Evolutionary conservation across 1,140 invertebrate species (phyloP).

Genomic region (Archivesica marissinica): DNA sequence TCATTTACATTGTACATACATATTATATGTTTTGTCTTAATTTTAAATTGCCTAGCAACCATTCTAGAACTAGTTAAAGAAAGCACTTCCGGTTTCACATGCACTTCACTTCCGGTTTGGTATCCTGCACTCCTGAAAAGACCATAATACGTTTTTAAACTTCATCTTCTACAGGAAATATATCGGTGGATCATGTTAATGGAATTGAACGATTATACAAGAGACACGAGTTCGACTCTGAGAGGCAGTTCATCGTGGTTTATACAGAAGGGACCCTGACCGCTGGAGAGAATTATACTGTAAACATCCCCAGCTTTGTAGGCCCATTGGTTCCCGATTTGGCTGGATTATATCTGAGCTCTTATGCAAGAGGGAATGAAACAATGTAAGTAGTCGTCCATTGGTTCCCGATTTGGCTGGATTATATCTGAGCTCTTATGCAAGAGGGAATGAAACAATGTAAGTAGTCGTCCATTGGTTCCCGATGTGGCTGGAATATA

Average conservation of each 20-base stretch:
- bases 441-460: conserved; percentile 51
- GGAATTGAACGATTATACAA: conserved; percentile 13
- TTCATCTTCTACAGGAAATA: not conserved
- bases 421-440: conserved; percentile 62
- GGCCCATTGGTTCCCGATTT: conserved; percentile 56
- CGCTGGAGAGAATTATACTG: conserved; percentile 45
- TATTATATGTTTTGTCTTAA: too few relatives aligned
- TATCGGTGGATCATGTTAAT: conserved; percentile 6
- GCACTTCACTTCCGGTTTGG: not conserved
- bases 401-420: conserved; percentile 53
- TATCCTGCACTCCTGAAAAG: not conserved
- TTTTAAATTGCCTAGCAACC: too few relatives aligned
- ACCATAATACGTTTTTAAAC: too few relatives aligned
- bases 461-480: conserved; percentile 29
- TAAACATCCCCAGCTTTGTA: conserved; percentile 38
- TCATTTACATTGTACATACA: too few relatives aligned
- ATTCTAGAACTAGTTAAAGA: too few relatives aligned
- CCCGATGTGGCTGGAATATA: conserved; percentile 60
- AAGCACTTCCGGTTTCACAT: too few relatives aligned
- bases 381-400: conserved; percentile 49
- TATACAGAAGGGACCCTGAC: not conserved
- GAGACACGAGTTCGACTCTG: conserved; percentile 18
- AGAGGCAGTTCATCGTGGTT: conserved; percentile 51
- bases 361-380: conserved; percentile 49
- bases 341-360: conserved; percentile 60